Evolutionary conservation across 1,140 invertebrate genomes (phyloP).

Genomic region (Apocrypta bakeri): DNA sequence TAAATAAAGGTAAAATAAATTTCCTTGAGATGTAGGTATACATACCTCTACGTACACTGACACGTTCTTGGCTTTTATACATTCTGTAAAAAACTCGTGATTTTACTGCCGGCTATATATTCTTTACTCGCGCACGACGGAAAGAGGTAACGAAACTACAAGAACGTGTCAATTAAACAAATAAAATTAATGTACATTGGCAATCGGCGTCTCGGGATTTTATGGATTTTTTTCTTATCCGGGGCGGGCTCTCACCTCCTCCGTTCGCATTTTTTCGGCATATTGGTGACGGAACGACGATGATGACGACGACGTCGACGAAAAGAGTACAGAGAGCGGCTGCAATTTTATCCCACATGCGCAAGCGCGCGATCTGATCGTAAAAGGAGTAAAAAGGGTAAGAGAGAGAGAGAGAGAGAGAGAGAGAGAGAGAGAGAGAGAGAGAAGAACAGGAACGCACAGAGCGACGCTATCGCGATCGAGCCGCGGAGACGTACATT

Average conservation of each 20-base stretch:
- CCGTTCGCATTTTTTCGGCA: background rate
- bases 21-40: background rate
- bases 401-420: no score
- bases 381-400: background rate
- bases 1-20: background rate
- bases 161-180: background rate
- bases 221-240: slow-evolving; percentile 3
- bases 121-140: no score
- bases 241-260: background rate
- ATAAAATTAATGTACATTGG: background rate
- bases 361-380: background rate
- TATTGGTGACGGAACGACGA: background rate
- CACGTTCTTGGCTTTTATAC: no score
- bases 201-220: background rate
- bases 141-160: background rate
- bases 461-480: background rate
- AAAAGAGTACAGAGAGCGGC: background rate
- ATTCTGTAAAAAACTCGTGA: background rate
- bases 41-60: background rate
- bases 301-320: no score
- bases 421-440: background rate
- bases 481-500: background rate
- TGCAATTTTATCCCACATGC: background rate
- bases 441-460: background rate
- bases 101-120: no score